A percentile compares a stretch with the other conserved stretches of the same genome.
Conservation (phyloP, 2,113 vertebrate genomes). For the Plecotus auritus region DNA sequence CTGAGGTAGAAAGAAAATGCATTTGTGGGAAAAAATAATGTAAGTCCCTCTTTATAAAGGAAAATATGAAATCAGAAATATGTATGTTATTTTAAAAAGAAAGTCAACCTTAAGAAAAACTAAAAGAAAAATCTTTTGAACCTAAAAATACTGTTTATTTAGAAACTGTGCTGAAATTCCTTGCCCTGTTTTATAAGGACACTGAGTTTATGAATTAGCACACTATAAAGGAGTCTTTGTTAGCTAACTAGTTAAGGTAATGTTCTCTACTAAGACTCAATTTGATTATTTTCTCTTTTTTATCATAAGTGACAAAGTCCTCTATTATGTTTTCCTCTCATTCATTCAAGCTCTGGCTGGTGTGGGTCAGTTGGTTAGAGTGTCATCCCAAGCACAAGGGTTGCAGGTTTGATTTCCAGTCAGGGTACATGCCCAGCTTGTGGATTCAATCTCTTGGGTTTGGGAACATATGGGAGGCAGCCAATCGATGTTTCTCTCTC, state of each 20-base stretch:
- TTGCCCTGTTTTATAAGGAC: not conserved
- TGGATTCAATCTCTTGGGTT: not conserved
- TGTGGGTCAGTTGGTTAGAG: not conserved
- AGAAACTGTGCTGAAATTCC: not conserved
- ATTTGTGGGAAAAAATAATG: not conserved
- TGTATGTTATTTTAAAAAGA: not conserved
- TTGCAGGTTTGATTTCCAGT: not conserved
- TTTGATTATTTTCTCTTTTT: not conserved
- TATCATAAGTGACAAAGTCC: not conserved
- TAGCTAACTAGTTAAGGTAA: not conserved
- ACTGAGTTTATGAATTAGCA: not conserved
- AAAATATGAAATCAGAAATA: not conserved
- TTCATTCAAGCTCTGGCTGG: not conserved
- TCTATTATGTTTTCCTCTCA: not conserved
- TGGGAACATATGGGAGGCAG: not conserved
- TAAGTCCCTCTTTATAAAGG: not conserved
- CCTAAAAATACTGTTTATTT: not conserved
- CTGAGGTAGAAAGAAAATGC: not conserved
- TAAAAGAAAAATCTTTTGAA: not conserved
- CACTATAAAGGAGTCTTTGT: not conserved
- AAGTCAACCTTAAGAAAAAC: not conserved
- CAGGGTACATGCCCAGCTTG: not conserved
- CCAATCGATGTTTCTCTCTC: not conserved
- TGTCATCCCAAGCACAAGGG: not conserved
- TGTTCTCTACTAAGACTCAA: not conserved